Base-by-base conservation (phyloP, 2,113 vertebrate species). In the Hylia prasina region DNA sequence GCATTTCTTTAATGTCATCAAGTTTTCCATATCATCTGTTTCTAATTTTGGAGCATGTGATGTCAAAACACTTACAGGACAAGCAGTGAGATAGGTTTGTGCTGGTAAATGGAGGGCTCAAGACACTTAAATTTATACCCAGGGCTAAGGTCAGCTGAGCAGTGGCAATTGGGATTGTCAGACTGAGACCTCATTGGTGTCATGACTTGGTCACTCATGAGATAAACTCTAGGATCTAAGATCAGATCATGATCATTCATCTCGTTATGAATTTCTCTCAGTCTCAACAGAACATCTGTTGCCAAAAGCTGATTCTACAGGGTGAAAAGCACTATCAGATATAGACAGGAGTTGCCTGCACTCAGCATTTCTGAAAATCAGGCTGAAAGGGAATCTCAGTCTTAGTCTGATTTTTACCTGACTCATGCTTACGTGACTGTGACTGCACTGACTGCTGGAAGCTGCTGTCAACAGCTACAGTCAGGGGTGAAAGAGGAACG, bases 21-120 rank as follows among this genome's bases (percentile, higher is more conserved):
- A 61, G 53, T 90, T 95, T 90, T 78, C 65, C 30, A 54, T 92
- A 87, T 79, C 40, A 90, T 92, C 88, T 81, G 51, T 66, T 97
- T 92, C 96, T 96, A 95, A 92, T 68, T 95, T 87, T 92, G 86
- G 90, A 94, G 64, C 6, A 61, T 72, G 65, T 96, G 93, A 96
- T 93, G 94, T 90, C 86, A 94, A 94, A 95, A 94, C 48, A 66
- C 35, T 93, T 78, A 54, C 47, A 75, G 90, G 44, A 92, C 68
- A 71, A 95, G 79, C 90, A 68, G 37, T 45, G 85, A 96, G 90
- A 78, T 75, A 75, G 85, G 64, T 53, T 68, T 53, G 31, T 91
- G 80, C 73, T 1, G 1, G 76, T 78, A 89, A 88, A 78, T 12
- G 53, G 28, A 76, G 56, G 63, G 80, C 56, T 82, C 60, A 66